Evolutionary conservation across 2,888 invertebrate genomes (phyloP).

Genomic region (Pollenia griseotomentosa): DNA sequence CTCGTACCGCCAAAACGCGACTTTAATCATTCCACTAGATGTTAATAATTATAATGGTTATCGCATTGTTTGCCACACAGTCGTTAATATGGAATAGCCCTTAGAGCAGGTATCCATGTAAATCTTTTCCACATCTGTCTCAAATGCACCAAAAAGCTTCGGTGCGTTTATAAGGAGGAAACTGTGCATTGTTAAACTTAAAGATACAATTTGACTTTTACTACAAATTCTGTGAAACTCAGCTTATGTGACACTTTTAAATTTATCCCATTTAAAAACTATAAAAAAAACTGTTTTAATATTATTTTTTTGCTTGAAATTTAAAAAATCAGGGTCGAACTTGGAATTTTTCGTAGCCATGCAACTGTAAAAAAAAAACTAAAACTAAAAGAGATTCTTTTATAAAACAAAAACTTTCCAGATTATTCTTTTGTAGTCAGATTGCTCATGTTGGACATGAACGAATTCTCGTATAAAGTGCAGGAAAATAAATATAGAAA

Average conservation of each 20-base stretch:
- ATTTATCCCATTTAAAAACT: background rate
- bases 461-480: background rate
- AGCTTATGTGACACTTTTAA: constrained; percentile 9
- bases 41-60: too few species aligned
- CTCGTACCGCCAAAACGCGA: too few species aligned
- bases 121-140: too few species aligned
- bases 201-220: too few species aligned
- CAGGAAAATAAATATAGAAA: background rate
- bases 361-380: constrained; percentile 20
- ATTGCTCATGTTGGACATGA: constrained; percentile 15
- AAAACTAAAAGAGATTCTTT: constrained; percentile 7
- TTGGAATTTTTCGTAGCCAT: background rate
- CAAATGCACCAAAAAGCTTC: too few species aligned
- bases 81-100: too few species aligned
- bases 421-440: constrained; percentile 20
- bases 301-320: background rate
- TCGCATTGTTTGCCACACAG: too few species aligned
- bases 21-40: too few species aligned
- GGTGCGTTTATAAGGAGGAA: too few species aligned
- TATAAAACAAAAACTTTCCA: background rate
- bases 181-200: too few species aligned
- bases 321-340: background rate
- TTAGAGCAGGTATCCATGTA: too few species aligned
- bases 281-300: background rate
- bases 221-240: too few species aligned